A percentile compares a stretch with the other conserved stretches of the same genome.
Conservation (phyloP, 1,140 invertebrate genomes). For the Rhyacophila brunnea region DNA sequence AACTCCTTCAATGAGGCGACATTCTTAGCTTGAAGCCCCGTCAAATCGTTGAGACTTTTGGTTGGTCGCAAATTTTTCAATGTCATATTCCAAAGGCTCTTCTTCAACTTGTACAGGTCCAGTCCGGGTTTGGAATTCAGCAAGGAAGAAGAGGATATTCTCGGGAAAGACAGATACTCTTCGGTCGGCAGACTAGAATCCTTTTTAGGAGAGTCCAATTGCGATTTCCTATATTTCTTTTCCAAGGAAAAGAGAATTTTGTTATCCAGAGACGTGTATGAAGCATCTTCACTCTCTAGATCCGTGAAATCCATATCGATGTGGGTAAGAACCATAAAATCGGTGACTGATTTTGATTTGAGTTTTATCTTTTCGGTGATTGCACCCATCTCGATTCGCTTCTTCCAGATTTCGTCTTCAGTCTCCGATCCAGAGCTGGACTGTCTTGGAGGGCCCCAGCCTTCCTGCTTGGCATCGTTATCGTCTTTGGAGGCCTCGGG, state of each 20-base stretch:
- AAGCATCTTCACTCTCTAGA: conserved; percentile 58
- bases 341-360: conserved; percentile 71
- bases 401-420: conserved; percentile 67
- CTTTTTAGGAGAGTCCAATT: conserved; percentile 18
- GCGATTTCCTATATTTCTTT: conserved; percentile 16
- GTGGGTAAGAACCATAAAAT: conserved; percentile 72
- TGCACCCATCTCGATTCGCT: conserved; percentile 62
- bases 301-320: conserved; percentile 65
- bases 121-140: conserved; percentile 11
- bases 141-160: conserved; percentile 15
- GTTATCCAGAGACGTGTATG: conserved; percentile 39
- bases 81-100: conserved; percentile 11
- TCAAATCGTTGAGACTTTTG: conserved; percentile 22
- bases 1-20: conserved; percentile 19
- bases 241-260: conserved; percentile 15
- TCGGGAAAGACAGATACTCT: conserved; percentile 22
- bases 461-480: conserved; percentile 5
- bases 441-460: conserved; percentile 12
- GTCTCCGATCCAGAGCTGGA: conserved; percentile 59
- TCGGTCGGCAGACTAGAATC: conserved; percentile 30
- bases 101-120: conserved; percentile 28
- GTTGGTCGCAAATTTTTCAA: conserved; percentile 25
- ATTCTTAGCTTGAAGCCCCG: conserved; percentile 10
- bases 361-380: conserved; percentile 69
- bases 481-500: conserved; percentile 10